phyloP scores from a whole-genome alignment of 92 coral and sea anemone species.

The Epizoanthus illoricatus region DNA sequence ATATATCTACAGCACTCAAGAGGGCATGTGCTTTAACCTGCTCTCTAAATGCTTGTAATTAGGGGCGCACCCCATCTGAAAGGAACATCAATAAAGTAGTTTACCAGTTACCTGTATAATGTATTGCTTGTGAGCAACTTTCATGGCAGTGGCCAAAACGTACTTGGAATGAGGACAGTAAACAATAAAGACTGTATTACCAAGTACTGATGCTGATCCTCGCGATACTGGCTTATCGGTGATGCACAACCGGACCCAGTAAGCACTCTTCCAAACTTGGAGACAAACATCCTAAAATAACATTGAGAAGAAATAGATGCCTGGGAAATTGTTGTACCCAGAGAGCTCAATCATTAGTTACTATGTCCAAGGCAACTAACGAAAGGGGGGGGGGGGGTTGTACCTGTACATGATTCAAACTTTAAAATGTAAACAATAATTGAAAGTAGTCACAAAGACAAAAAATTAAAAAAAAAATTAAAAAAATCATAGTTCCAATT shows the following conservation, averaged over 20 bases:
- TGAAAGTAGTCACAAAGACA: too few species aligned
- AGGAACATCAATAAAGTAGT: not conserved
- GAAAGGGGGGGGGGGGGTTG: not conserved
- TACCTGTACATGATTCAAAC: too few species aligned
- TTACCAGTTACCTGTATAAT: constrained; percentile 69
- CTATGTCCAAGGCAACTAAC: not conserved
- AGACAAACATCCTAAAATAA: constrained; percentile 68
- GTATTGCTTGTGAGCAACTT: constrained; percentile 73
- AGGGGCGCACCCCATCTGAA: too few species aligned
- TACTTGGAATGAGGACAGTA: constrained; percentile 82
- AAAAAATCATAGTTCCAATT: too few species aligned
- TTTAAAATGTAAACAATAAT: too few species aligned
- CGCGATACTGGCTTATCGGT: constrained; percentile 36
- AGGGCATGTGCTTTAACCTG: not conserved
- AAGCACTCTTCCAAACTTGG: constrained; percentile 61
- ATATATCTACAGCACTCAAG: not conserved
- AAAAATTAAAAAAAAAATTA: too few species aligned
- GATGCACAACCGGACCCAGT: constrained; percentile 73
- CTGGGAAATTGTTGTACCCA: not conserved
- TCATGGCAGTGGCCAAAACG: constrained; percentile 68
- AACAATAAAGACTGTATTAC: constrained; percentile 66
- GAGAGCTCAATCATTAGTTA: not conserved
- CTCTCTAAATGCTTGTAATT: not conserved
- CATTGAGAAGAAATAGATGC: not conserved
- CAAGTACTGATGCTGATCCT: constrained; percentile 28